Evolutionary conservation across 2,888 invertebrate species (phyloP).

Genomic region (Scaptomyza parva): DNA sequence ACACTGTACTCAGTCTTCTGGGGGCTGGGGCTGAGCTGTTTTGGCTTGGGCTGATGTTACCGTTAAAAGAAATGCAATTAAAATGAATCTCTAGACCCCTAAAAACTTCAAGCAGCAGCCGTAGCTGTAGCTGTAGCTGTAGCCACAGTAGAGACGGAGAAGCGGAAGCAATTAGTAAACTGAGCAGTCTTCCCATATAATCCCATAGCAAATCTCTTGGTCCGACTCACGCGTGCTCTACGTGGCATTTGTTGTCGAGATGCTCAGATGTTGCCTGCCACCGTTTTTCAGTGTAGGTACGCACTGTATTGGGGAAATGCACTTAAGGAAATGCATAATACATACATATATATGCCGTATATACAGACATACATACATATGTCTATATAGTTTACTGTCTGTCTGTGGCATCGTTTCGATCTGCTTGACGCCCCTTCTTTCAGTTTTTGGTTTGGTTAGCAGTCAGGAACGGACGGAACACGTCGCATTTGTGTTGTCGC

Average conservation of each 20-base stretch:
- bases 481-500: conserved; percentile 55
- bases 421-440: conserved; percentile 22
- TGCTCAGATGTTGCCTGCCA: conserved; percentile 3
- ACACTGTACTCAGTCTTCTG: neutral
- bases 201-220: conserved; percentile 72
- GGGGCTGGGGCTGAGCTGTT: conserved; percentile 27
- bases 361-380: conserved; percentile 3
- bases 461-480: conserved; percentile 42
- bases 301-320: conserved; percentile 31
- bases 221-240: conserved; percentile 71
- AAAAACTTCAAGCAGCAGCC: conserved; percentile 59
- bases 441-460: neutral
- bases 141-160: conserved; percentile 33
- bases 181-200: conserved; percentile 71
- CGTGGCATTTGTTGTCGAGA: conserved; percentile 59
- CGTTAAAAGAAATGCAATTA: conserved; percentile 81
- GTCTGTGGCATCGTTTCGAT: conserved; percentile 30
- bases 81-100: conserved; percentile 77
- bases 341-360: neutral
- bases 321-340: conserved; percentile 57
- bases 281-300: conserved; percentile 31
- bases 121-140: neutral
- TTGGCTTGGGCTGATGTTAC: conserved; percentile 56
- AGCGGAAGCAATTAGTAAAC: conserved; percentile 84
- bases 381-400: conserved; percentile 14